These are phyloP conservation scores for Azemiops feae DNA, from an alignment of 2,113 vertebrate genomes.

Conservation along the genomic window DNA sequence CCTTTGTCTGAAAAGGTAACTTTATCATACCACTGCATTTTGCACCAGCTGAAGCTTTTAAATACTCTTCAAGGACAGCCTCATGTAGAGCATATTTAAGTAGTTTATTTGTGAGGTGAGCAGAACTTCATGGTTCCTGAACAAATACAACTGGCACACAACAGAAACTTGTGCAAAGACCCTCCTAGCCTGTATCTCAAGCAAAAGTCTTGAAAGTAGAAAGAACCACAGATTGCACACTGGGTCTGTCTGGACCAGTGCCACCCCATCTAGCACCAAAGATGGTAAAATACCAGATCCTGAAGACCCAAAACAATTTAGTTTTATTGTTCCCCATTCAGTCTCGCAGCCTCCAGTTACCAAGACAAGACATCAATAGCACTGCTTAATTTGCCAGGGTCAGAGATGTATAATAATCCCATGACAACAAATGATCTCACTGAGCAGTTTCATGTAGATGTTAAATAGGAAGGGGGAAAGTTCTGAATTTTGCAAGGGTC, in stretches of 20 bases:
- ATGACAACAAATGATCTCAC: neutral
- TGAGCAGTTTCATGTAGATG: neutral
- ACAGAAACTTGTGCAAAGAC: neutral
- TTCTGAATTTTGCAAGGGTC: neutral
- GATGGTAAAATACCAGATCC: neutral
- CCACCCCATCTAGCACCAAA: neutral
- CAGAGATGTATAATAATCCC: neutral
- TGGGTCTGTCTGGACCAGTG: neutral
- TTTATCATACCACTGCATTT: neutral
- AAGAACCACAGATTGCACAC: neutral
- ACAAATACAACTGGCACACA: neutral
- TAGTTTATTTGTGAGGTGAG: neutral
- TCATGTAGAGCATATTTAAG: neutral
- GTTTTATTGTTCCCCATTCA: neutral
- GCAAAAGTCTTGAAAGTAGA: neutral
- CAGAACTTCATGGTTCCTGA: neutral
- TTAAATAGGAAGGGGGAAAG: neutral
- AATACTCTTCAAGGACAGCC: neutral
- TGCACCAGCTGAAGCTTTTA: neutral
- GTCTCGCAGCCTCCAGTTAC: neutral
- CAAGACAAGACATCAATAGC: neutral
- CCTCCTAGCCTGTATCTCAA: neutral
- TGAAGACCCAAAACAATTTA: neutral
- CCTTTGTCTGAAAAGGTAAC: too few species aligned
- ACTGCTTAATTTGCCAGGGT: neutral